Evolutionary conservation across 2,113 vertebrate genomes (phyloP).

Genomic region (Glaucomys volans): DNA sequence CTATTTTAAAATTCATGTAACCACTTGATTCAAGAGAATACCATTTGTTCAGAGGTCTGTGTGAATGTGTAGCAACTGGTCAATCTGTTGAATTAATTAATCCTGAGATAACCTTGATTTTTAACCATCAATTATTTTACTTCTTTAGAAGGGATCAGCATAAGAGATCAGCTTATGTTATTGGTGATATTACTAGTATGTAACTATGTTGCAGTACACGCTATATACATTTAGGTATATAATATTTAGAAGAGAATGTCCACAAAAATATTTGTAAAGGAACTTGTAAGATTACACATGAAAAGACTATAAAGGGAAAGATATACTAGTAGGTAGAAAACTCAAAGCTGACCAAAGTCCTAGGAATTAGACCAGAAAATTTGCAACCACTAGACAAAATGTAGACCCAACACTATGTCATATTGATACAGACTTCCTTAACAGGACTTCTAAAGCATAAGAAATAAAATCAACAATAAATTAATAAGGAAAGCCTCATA

Average conservation of each 20-base stretch:
- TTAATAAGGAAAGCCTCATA: too few relatives aligned
- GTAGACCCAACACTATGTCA: too few relatives aligned
- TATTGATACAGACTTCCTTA: too few relatives aligned
- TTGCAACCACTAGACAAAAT: too few relatives aligned
- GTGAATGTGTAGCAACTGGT: neutral
- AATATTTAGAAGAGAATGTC: neutral
- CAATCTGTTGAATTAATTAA: neutral
- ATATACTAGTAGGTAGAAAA: neutral
- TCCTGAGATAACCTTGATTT: neutral
- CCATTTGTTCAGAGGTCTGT: neutral
- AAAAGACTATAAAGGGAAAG: neutral
- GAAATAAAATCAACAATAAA: too few relatives aligned
- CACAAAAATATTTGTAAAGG: slow-evolving; percentile 25
- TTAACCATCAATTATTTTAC: neutral
- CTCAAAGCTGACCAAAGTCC: too few relatives aligned
- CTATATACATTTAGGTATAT: neutral
- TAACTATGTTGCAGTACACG: neutral
- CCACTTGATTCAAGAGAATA: neutral
- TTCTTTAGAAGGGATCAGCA: slow-evolving; percentile 16
- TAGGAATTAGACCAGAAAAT: too few relatives aligned
- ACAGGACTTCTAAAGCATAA: too few relatives aligned
- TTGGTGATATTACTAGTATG: neutral
- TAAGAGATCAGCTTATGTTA: neutral
- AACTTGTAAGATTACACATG: neutral
- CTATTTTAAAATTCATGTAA: neutral